phyloP scores from a whole-genome alignment of 2,888 invertebrate genomes.

The Subacronicta megacephala region DNA sequence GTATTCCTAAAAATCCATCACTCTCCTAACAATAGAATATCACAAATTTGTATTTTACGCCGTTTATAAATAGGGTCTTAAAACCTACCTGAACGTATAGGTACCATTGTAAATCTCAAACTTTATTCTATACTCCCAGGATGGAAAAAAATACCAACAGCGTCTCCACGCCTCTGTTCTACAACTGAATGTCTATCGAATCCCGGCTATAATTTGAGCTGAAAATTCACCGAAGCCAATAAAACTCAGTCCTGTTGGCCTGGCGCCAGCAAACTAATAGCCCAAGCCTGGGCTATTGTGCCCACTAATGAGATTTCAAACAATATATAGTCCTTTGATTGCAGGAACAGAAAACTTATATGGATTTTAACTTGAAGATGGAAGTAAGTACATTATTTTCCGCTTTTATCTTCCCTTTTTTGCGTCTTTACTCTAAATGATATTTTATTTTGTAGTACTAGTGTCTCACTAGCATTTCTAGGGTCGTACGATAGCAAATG shows the following conservation, averaged over 20 bases:
- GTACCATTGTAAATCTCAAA: too few relatives aligned
- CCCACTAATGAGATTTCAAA: slow-evolving; percentile 73
- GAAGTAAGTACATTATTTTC: slow-evolving; percentile 17
- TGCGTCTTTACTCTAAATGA: too few relatives aligned
- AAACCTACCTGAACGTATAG: too few relatives aligned
- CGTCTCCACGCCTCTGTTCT: slow-evolving; percentile 42
- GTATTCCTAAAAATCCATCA: too few relatives aligned
- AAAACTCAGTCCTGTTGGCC: slow-evolving; percentile 73
- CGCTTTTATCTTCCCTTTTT: too few relatives aligned
- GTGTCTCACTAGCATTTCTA: too few relatives aligned
- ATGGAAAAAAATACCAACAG: not conserved
- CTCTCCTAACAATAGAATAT: too few relatives aligned
- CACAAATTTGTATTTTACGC: too few relatives aligned
- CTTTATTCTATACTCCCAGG: too few relatives aligned
- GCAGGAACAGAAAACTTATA: slow-evolving; percentile 35
- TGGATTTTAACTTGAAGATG: slow-evolving; percentile 29
- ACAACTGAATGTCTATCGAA: slow-evolving; percentile 63
- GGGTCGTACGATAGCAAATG: too few relatives aligned
- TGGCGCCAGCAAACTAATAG: slow-evolving; percentile 69
- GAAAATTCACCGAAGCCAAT: slow-evolving; percentile 75
- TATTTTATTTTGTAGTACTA: too few relatives aligned
- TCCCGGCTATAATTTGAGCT: slow-evolving; percentile 71
- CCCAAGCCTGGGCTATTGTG: slow-evolving; percentile 63
- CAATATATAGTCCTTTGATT: slow-evolving; percentile 59
- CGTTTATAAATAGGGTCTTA: too few relatives aligned